Base-by-base conservation (phyloP, 2,888 invertebrate species). In the Rhyacophila evoluta region DNA sequence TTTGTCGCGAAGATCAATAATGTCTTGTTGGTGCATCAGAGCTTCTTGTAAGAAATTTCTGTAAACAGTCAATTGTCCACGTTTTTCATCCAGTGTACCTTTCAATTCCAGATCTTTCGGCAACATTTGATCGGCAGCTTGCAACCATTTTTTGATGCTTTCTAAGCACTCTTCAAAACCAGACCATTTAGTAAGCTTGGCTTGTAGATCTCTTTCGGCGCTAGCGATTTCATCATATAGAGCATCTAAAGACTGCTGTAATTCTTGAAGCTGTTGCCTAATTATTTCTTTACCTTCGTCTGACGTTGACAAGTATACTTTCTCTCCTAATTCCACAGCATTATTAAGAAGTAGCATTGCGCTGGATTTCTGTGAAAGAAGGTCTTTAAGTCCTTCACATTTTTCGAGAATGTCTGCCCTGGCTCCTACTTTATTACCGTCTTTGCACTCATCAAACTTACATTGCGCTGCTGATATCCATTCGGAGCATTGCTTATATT, bases 81-180 rank as follows among this genome's bases (percentile, higher is more conserved):
- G 93, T 87, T 98, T 98, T 86, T 98, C 98, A 86, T 98, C 97
- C 79, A 98, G 88, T 0, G 96, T 97, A 0, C 95, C 93, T 85
- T 94, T 95, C 2, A 96, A 86, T 85, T 95, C 94, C 41, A 97
- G 92, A 83, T 97, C 95, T 75, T 92, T 91, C 0, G 95, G 94
- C 27, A 98, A 87, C 83, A 94, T 92, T 80, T 92, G 91, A 85
- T 96, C 95, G 5, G 94, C 92, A 75, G 92, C 90, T 55, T 92
- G 91, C 76, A 98, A 86, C 98, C 98, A 98, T 74, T 90, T 90
- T 83, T 94, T 92, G 28, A 98, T 92, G 67, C 91, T 92, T 77
- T 95, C 94, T 11, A 95, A 91, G 83, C 94, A 93, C 84, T 97
- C 97, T 86, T 97, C 97, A 85, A 97, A 97, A 2, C 95, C 95